phyloP scores from a whole-genome alignment of 2,113 vertebrate genomes.

The Falcunculus frontatus region DNA sequence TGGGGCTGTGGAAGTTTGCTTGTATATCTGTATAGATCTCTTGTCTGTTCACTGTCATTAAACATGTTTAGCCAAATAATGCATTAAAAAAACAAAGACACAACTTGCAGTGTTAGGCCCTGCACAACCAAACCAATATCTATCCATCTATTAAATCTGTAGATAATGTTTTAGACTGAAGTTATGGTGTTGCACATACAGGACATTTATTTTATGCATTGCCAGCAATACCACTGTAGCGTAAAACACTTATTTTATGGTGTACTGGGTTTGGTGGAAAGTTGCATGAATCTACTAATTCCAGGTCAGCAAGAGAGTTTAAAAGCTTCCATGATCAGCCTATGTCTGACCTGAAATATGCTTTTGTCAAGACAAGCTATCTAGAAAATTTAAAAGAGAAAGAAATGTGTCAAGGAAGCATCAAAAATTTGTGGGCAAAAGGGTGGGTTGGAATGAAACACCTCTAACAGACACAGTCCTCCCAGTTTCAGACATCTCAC shows the following conservation, averaged over 20 bases:
- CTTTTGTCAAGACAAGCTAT: conserved; percentile 68
- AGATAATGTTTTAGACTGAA: conserved; percentile 45
- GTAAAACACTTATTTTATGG: conserved; percentile 78
- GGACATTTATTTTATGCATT: conserved; percentile 73
- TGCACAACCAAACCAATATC: background rate
- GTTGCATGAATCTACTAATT: conserved; percentile 70
- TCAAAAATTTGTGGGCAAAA: conserved; percentile 36
- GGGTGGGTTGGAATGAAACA: background rate
- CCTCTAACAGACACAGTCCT: background rate
- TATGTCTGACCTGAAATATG: conserved; percentile 70
- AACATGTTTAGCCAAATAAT: background rate
- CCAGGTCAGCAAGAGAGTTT: conserved; percentile 75
- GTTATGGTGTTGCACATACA: conserved; percentile 56
- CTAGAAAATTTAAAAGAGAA: conserved; percentile 55
- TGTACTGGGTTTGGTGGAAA: conserved; percentile 64
- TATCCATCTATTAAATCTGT: conserved; percentile 23
- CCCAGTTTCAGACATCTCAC: background rate
- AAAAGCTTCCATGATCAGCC: conserved; percentile 68
- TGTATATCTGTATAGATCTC: background rate
- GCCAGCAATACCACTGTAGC: conserved; percentile 70
- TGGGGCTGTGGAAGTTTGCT: background rate
- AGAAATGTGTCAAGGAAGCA: background rate
- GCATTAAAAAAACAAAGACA: background rate
- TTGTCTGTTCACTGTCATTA: background rate
- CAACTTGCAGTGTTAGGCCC: background rate